Base-by-base conservation (phyloP, 2,888 invertebrate genomes). In the Petrolisthes cinctipes region DNA sequence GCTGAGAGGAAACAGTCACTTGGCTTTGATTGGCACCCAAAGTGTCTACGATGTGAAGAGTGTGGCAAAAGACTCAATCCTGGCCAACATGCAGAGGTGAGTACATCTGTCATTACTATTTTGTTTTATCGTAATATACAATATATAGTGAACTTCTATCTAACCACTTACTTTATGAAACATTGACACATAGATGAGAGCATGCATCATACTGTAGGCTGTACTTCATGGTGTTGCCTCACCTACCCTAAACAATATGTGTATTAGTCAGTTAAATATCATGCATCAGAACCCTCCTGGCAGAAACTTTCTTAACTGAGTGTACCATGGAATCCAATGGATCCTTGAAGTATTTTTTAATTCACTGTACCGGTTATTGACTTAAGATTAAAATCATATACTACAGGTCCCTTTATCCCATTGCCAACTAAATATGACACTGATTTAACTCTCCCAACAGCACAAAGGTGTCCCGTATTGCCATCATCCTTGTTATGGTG, bases 21-120 rank as follows among this genome's bases (percentile, higher is more conserved):
- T 91, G 97, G 97, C 54, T 96, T 96, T 92, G 96, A 96, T 92
- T 97, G 96, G 96, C 97, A 97, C 94, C 96, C 96, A 71, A 95
- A 96, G 93, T 97, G 97, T 93, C 94, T 97, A 92, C 94, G 96
- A 89, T 97, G 97, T 93, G 96, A 96, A 92, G 96, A 96, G 93
- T 97, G 97, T 93, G 96, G 96, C 17, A 96, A 96, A 93, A 94
- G 96, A 78, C 93, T 97, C 86, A 95, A 96, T 93, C 96, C 96
- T 86, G 96, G 96, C 17, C 96, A 96, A 93, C 96, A 97, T 94
- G 96, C 96, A 71, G 96, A 97, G 94, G 95, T 95, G 51, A 68
- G 82, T 37, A 37, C 37, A 37, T 2, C 37, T 37, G 37, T 37
- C 37, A 37, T 37, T 37, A 37, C 37, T 37, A 37, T 0, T 37